Percentiles rank a stretch among this genome's conserved stretches.
Evolutionary conservation across 2,888 invertebrate species (phyloP).

Genomic region (Priocnemis perturbator): DNA sequence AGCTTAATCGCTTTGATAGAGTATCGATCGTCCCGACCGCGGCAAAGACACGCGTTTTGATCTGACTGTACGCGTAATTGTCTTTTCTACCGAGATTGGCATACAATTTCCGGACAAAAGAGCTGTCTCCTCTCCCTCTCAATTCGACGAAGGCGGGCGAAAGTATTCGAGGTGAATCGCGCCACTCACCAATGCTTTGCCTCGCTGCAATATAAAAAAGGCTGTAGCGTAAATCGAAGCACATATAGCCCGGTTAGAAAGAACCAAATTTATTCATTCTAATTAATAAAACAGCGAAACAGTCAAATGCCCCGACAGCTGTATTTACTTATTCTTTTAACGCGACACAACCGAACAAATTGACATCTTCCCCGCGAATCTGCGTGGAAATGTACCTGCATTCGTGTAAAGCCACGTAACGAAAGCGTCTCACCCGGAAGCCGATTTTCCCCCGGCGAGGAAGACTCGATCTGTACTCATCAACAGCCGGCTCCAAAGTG

Average conservation of each 20-base stretch:
- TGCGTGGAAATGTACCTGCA: no score
- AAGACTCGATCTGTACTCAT: constrained; percentile 4
- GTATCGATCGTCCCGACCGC: constrained; percentile 46
- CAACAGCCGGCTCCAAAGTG: constrained; percentile 22
- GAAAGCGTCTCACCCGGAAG: constrained; percentile 1
- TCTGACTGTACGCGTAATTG: constrained; percentile 55
- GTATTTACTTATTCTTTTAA: no score
- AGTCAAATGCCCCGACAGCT: no score
- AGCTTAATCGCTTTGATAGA: constrained; percentile 55
- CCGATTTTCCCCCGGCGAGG: neutral
- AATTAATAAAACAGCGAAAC: no score
- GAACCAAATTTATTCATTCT: no score
- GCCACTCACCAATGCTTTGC: neutral
- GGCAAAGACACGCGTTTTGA: constrained; percentile 54
- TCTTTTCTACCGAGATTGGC: constrained; percentile 53
- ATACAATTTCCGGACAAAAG: constrained; percentile 59
- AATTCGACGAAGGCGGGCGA: neutral
- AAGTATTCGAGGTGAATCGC: neutral
- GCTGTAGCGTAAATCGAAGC: neutral
- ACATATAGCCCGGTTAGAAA: neutral
- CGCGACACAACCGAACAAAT: no score
- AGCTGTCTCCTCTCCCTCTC: constrained; percentile 13
- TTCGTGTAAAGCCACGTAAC: neutral
- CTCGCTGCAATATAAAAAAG: neutral
- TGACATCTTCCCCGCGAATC: neutral